Percentiles rank a stretch among this genome's conserved stretches.
Conservation (phyloP, 2,113 vertebrate genomes). For the Patagioenas fasciata region DNA sequence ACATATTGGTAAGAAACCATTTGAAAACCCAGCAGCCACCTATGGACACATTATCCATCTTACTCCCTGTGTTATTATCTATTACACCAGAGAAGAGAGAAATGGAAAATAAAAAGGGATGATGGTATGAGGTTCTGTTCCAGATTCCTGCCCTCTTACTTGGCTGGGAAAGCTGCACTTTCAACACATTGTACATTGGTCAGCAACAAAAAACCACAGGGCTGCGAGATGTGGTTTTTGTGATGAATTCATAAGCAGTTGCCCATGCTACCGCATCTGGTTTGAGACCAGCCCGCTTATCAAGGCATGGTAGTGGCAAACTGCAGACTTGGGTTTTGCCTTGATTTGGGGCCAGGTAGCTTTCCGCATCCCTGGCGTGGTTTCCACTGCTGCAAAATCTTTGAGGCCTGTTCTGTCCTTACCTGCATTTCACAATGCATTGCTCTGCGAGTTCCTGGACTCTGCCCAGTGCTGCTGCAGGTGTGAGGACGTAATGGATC, state of each 20-base stretch:
- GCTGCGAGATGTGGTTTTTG: not conserved
- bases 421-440: accelerated
- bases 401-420: not conserved
- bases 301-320: accelerated
- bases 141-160: not conserved
- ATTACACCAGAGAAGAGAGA: constrained; percentile 17
- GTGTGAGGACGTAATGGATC: not conserved
- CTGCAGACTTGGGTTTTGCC: not conserved
- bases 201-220: not conserved
- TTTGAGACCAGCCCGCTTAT: not conserved
- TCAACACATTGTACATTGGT: not conserved
- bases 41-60: not conserved
- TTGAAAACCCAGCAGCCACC: not conserved
- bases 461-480: not conserved
- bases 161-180: not conserved
- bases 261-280: accelerated
- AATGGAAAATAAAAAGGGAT: not conserved
- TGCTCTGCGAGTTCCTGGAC: not conserved
- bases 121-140: not conserved
- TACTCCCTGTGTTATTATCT: not conserved
- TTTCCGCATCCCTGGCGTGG: not conserved
- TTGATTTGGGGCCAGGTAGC: not conserved
- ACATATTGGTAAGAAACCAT: not conserved
- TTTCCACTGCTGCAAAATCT: not conserved
- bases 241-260: not conserved